These are phyloP conservation scores for Ciconia maguari DNA, from an alignment of 2,113 vertebrate genomes.

Conservation along the genomic window DNA sequence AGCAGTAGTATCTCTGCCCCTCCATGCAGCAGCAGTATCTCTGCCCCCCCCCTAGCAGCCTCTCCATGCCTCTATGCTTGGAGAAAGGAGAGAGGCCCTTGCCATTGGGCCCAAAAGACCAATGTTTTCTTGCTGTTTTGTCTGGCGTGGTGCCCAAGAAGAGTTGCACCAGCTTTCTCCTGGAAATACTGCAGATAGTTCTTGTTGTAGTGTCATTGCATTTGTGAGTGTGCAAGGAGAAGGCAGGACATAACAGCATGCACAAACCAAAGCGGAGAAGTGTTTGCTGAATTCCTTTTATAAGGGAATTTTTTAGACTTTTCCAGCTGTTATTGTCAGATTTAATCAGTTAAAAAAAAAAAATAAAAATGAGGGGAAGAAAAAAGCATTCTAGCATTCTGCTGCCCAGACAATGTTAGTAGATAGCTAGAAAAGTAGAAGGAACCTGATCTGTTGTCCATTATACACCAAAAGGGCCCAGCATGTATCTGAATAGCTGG, in stretches of 20 bases:
- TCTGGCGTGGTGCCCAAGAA: not conserved
- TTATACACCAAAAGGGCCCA: not conserved
- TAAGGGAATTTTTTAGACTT: not conserved
- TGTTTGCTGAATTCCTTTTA: not conserved
- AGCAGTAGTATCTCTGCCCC: not conserved
- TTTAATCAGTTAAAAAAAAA: not conserved
- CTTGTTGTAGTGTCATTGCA: not conserved
- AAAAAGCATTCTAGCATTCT: not conserved
- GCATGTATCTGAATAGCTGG: not conserved
- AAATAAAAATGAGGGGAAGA: rapidly evolving
- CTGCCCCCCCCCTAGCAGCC: not conserved
- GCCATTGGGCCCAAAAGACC: not conserved
- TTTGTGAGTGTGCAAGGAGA: not conserved
- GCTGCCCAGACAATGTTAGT: not conserved
- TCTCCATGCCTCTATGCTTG: rapidly evolving
- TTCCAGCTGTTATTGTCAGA: not conserved
- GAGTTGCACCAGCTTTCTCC: not conserved
- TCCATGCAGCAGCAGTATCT: not conserved
- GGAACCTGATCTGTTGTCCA: not conserved
- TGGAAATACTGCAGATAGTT: not conserved
- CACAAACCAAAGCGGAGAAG: not conserved
- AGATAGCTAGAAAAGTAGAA: not conserved
- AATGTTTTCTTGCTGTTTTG: not conserved
- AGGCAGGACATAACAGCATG: not conserved
- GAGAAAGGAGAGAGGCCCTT: not conserved